phyloP scores from a whole-genome alignment of 1,140 invertebrate genomes.

The Galleria mellonella region DNA sequence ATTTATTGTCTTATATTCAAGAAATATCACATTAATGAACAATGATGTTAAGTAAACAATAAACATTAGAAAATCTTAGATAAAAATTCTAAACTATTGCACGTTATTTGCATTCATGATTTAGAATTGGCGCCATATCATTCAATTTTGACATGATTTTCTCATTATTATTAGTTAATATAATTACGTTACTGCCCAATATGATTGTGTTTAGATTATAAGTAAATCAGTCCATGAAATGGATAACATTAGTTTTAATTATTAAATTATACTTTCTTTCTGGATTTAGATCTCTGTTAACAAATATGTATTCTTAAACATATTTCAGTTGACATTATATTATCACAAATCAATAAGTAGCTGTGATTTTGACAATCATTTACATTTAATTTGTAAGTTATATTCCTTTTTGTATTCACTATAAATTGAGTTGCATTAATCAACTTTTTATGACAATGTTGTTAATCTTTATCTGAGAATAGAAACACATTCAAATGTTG shows the following conservation, averaged over 20 bases:
- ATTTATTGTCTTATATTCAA: no score
- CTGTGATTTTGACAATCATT: constrained; percentile 5
- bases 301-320: constrained; percentile 4
- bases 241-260: constrained; percentile 45
- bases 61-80: no score
- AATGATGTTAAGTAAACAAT: no score
- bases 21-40: no score
- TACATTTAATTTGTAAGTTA: background rate
- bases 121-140: constrained; percentile 29
- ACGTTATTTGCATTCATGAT: no score
- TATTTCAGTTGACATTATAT: constrained; percentile 12
- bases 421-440: no score
- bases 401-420: no score
- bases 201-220: constrained; percentile 22
- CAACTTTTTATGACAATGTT: no score
- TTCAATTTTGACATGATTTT: constrained; percentile 4
- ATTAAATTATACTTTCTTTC: constrained; percentile 31
- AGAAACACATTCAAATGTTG: no score
- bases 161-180: constrained; percentile 5
- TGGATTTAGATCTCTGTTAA: constrained; percentile 18
- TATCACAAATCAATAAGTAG: constrained; percentile 1
- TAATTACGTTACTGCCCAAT: constrained; percentile 26
- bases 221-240: constrained; percentile 42
- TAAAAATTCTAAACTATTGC: no score
- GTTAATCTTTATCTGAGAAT: no score